A percentile compares a stretch with the other conserved stretches of the same genome.
Conservation (phyloP, 2,797 vertebrate genomes). For the Galaxias olidus region DNA sequence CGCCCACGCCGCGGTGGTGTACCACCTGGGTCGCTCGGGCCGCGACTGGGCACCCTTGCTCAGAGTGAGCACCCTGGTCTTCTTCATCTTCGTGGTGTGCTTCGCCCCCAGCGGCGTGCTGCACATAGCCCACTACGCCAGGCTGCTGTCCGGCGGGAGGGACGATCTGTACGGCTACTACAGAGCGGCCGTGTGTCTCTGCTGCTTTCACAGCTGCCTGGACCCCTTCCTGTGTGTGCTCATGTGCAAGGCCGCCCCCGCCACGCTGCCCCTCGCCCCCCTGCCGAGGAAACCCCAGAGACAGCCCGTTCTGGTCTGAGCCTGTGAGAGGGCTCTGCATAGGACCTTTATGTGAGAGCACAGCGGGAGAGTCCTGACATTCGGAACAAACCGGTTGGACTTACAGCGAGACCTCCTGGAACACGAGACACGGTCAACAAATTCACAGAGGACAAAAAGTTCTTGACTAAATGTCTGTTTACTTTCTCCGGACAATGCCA, state of each 20-base stretch:
- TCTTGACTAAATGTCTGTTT: slow-evolving; percentile 5
- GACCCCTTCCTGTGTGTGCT: slow-evolving; percentile 91
- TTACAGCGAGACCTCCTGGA: not conserved
- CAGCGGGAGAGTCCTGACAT: not conserved
- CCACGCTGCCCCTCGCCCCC: slow-evolving; percentile 63
- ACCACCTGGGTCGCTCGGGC: slow-evolving; percentile 75
- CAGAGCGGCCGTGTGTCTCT: slow-evolving; percentile 83
- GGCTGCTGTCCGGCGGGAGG: slow-evolving; percentile 70
- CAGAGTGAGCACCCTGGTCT: slow-evolving; percentile 81
- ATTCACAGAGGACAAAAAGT: no score
- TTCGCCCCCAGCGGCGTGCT: slow-evolving; percentile 86
- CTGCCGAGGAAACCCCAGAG: slow-evolving; percentile 37
- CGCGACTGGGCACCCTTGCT: slow-evolving; percentile 81
- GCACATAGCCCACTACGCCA: slow-evolving; percentile 83
- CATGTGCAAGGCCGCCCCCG: slow-evolving; percentile 72
- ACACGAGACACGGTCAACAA: not conserved
- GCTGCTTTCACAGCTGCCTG: slow-evolving; percentile 91
- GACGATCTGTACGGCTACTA: slow-evolving; percentile 84
- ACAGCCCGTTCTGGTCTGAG: slow-evolving; percentile 45
- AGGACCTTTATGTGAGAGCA: not conserved
- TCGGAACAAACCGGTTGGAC: slow-evolving; percentile 4
- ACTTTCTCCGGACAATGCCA: no score
- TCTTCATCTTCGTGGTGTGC: slow-evolving; percentile 85
- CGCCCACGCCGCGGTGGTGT: slow-evolving; percentile 81
- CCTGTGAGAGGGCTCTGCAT: not conserved